Base-by-base conservation (phyloP, 1,140 invertebrate genomes). In the Lysiphlebus fabarum region DNA sequence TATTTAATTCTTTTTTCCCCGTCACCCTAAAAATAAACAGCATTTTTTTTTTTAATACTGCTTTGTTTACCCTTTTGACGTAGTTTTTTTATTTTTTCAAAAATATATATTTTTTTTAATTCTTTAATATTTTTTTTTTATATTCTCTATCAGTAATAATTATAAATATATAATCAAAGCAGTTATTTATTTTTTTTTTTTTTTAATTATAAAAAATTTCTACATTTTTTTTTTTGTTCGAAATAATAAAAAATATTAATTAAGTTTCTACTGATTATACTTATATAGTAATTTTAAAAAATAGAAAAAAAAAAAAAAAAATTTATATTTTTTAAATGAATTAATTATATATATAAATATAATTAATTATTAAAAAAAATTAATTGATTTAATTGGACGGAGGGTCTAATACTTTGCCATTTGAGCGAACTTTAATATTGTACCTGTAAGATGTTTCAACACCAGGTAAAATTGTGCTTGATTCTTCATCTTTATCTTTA, bases 401-500 rank as follows among this genome's bases (percentile, higher is more conserved):
- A 75, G 76, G 73, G 62, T 78, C 74, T 77, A 79, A 74, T 75
- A 79, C 75, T 77, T 78, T 79, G 70, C 77, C 77, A 67, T 76
- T 77, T 53, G 66, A 73, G 65, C 76, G 77, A 60, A 78, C 71
- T 66, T 79, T 79, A 60, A 78, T 78, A 68, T 75, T 76, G 67
- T 76, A 79, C 72, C 73, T 78, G 54, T 78, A 78, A 64, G 70
- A 72, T 62, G 76, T 71, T 68, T 78, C 76, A 62, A 70, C 71
- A 53, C 76, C 73, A 57, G 77, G 77, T 63, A 78, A 67, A 62
- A 73, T 71, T 48, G 77, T 78, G 62, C 76, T 78, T 11, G 73
- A 71, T 57, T 79, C 77, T 56, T 79, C 75, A 53, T 78, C 76
- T 58, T 73, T 74, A n/a, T 77, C 59, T 37, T 57, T 57, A n/a